Base-by-base conservation (phyloP, 2,797 vertebrate species). In the Hippocampus kuda region DNA sequence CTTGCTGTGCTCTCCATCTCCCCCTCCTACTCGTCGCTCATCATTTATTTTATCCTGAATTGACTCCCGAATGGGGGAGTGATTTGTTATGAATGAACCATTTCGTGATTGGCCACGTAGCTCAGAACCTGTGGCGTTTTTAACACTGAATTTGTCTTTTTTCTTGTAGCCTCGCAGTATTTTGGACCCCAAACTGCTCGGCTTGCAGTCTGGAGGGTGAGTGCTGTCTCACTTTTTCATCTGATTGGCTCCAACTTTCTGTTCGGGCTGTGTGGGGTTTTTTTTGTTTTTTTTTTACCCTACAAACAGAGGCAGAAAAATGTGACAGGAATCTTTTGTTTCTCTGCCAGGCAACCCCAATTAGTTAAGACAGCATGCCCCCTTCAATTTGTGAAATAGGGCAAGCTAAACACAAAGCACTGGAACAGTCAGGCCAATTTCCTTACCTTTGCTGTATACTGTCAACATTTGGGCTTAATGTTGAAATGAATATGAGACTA, bases 201-300 rank as follows among this genome's bases (percentile, higher is more conserved):
- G 93, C 68, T 88, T 97, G 77, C 94, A 95, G 81, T 86, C 93
- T 78, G 92, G 90, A 81, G 93, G 94, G 96, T 99, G 89, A 96
- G 97, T 94, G 70, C 63, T 68, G 63, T 70, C 78, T 80, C 49
- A 42, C 62, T 68, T 74, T 67, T 67, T 71, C 63, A 76, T 78
- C 69, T 70, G 61, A 78, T 81, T 46, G 41, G 51, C 77, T 80
- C 34, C 67, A 68, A 69, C 54, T 78, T 73, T 73, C 71, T 72
- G 63, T 59, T 67, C 72, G 20, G 77, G 70, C 46, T 73, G 27
- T 30, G 27, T 30, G 2, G 2, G 2, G 2, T 30, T 30, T 81
- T 78, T 59, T 49, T 48, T 38, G 1, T 49, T 67, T 56, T 49
- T 51, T 46, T 66, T 60, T 66, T 22, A 24, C 49, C 68, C 69